Evolutionary conservation across 2,888 invertebrate species (phyloP), one percentile per base, ranked within the genome.

Genomic region (Cerceris ruficornis): DNA sequence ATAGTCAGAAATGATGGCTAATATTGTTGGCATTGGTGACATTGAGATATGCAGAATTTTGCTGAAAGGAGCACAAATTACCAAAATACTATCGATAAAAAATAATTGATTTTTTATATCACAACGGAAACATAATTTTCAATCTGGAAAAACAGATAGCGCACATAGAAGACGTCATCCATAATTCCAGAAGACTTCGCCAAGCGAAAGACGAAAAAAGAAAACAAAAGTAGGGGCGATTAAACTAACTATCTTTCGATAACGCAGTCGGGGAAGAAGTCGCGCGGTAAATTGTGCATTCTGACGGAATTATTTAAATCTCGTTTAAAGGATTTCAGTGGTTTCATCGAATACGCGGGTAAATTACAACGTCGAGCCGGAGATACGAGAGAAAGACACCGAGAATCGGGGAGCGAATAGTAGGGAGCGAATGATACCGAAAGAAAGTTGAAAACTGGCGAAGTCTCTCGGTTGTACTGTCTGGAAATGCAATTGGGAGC

Each of bases 271-370:
- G 13, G 42, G 42, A 49, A 58, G 39, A 43, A 71, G 67, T 66
- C 71, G 62, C 68, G 68, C 54, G 59, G 64, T 73, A 73, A 73
- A 70, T 70, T 70, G 55, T 61, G 58, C 73, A 68, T 76, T 73
- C 68, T 64, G 42, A 58, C 58, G 64, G 69, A 66, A 67, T 52
- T 75, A 70, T 67, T 75, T 62, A 66, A 67, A 69, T 58, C 62
- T 58, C 69, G 61, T 39, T 75, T 49, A 67, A 75, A 65, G 57
- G 55, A 58, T 69, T 59, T 70, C 39, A 64, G 57, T 61, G 69
- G 52, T 77, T 75, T 54, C 77, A 55, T 77, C 69, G 50, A 66
- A 75, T 75, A 69, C 55, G 66, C 61, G 60, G 69, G 52, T 74
- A 74, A 77, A 77, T 77, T 77, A 65, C 69, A 50, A 50, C 61